Base-by-base conservation (phyloP, 2,888 invertebrate genomes). In the Apodemia zela region DNA sequence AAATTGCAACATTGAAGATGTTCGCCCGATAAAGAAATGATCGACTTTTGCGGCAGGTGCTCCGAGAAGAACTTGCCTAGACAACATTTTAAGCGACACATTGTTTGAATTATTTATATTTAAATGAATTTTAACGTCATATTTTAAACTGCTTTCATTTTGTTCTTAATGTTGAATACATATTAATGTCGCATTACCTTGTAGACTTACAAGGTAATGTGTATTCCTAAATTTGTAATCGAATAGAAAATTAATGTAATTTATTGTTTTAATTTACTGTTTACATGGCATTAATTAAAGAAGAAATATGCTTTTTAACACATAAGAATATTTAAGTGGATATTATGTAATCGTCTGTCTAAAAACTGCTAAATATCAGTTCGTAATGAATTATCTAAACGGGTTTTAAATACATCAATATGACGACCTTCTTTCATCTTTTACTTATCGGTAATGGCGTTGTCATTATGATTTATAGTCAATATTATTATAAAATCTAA, bases 21-120 rank as follows among this genome's bases (percentile, higher is more conserved):
- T 63, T 72, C 72, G 76, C 79, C 76, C 75, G 62, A 64, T 64
- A 63, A 62, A 62, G 62, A 64, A 62, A 60, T 58, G 54, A 63
- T 33, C 57, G 66, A 60, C 54, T 59, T 54, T 51, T 61, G 77
- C 74, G 76, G 82, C 85, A 87, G 86, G 83, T 87, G 87, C 79
- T 80, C 70, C 71, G 71, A 72, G 75, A 76, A 75, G 76, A 81
- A 82, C 85, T 81, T 76, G 84, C 79, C 81, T 80, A 79, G 80
- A 79, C 84, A 80, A 80, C 84, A 85, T 86, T 85, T 82, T 69
- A 63, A 67, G 63, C 68, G 64, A 51, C 62, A 49, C 68, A 67
- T 69, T 69, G 67, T 70, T 35, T 54, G 57, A 65, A 63, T 65
- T 68, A 67, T 67, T 65, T 67, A 67, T 66, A 67, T 45, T 21